Percentiles rank a stretch among this genome's conserved stretches.
Evolutionary conservation across 2,113 vertebrate genomes (phyloP).

Genomic region (Pagrus major): DNA sequence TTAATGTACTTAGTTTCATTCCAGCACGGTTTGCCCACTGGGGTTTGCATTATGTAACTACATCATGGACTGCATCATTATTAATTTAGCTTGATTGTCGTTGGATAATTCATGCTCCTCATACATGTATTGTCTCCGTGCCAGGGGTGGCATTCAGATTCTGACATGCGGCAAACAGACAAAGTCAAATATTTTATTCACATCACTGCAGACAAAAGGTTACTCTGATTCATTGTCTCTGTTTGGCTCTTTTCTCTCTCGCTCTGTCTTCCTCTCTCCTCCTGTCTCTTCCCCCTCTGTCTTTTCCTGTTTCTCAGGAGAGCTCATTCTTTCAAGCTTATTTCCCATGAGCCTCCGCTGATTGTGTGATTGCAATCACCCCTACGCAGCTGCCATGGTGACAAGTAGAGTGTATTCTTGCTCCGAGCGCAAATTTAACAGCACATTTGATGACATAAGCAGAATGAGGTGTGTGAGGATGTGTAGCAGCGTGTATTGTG

Average conservation of each 20-base stretch:
- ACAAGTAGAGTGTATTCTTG: conserved; percentile 63
- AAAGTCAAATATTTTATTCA: conserved; percentile 41
- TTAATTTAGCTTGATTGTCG: conserved; percentile 14
- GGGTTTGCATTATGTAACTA: conserved; percentile 1
- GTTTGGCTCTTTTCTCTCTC: conserved; percentile 25
- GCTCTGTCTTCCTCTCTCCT: conserved; percentile 21
- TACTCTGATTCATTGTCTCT: conserved; percentile 46
- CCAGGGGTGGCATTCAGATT: conserved; percentile 8
- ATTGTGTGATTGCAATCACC: conserved; percentile 77
- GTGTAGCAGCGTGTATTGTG: neutral
- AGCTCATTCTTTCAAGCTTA: conserved; percentile 67
- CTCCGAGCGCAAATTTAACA: conserved; percentile 65
- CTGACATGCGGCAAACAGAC: conserved; percentile 8
- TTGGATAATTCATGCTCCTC: conserved; percentile 19
- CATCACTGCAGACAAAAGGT: conserved; percentile 35
- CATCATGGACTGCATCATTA: conserved; percentile 23
- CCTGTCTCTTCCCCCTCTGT: conserved; percentile 1
- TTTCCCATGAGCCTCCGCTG: conserved; percentile 73
- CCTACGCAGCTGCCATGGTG: conserved; percentile 72
- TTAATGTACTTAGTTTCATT: neutral
- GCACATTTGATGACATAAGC: conserved; percentile 69
- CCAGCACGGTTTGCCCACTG: neutral
- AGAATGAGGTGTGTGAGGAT: conserved; percentile 33
- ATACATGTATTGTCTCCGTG: neutral
- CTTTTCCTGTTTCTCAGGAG: conserved; percentile 53